Conservation (phyloP, 2,797 vertebrate genomes). For the Myripristis murdjan region DNA sequence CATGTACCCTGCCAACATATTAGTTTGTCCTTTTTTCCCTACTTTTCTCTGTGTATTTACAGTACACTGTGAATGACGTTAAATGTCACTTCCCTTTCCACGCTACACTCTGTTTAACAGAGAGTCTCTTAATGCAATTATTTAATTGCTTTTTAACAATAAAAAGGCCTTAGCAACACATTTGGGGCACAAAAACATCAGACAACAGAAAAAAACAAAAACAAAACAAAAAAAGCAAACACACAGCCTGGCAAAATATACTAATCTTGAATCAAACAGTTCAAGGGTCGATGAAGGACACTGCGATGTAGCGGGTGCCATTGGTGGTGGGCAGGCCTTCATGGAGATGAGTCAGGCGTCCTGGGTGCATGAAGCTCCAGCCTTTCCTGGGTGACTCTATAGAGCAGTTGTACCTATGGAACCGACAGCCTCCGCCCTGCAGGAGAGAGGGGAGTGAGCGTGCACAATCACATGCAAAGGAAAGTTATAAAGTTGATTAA, state of each 20-base stretch:
- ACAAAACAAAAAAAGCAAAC: slow-evolving; percentile 19
- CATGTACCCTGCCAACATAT: not conserved
- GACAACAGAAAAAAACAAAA: slow-evolving; percentile 28
- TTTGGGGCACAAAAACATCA: slow-evolving; percentile 17
- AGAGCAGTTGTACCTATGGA: slow-evolving; percentile 97
- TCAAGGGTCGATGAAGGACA: slow-evolving; percentile 97
- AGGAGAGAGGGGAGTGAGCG: slow-evolving; percentile 17
- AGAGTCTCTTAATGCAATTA: slow-evolving; percentile 56
- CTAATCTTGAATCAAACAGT: slow-evolving; percentile 24
- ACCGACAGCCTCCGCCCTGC: slow-evolving; percentile 97
- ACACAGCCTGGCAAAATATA: slow-evolving; percentile 35
- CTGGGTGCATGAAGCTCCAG: slow-evolving; percentile 99
- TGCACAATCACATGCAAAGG: too few species aligned
- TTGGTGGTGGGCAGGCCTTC: slow-evolving; percentile 97
- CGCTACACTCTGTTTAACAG: slow-evolving; percentile 80
- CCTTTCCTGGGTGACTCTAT: slow-evolving; percentile 96
- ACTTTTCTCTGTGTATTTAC: slow-evolving; percentile 26
- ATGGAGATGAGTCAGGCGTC: slow-evolving; percentile 96
- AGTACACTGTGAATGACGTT: slow-evolving; percentile 31
- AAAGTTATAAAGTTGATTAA: not conserved
- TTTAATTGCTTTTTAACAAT: slow-evolving; percentile 53
- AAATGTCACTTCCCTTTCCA: slow-evolving; percentile 35
- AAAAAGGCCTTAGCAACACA: slow-evolving; percentile 51
- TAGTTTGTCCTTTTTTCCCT: not conserved
- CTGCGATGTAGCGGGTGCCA: slow-evolving; percentile 97